Conservation (phyloP, 2,888 invertebrate genomes). For the Ernsta delagoae region DNA sequence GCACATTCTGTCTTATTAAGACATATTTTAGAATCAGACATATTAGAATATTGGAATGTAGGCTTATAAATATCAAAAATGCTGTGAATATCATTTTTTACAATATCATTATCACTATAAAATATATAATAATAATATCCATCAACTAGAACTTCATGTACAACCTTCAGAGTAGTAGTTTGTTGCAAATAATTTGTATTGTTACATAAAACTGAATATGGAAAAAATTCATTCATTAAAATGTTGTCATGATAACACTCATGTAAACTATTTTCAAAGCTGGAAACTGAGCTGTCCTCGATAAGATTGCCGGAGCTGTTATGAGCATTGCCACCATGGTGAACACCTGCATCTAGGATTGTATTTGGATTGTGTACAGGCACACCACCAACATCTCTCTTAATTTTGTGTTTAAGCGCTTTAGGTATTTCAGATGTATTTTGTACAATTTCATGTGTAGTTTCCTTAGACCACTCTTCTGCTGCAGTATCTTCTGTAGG, state of each 20-base stretch:
- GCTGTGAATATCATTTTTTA: conserved; percentile 92
- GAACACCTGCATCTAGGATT: conserved; percentile 89
- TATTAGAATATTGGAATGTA: conserved; percentile 91
- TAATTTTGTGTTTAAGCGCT: conserved; percentile 48
- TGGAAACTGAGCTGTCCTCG: conserved; percentile 90
- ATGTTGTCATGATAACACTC: conserved; percentile 91
- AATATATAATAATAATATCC: conserved; percentile 96
- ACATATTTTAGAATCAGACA: conserved; percentile 87
- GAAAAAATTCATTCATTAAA: conserved; percentile 89
- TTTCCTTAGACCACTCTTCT: conserved; percentile 24
- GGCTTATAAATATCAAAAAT: conserved; percentile 94
- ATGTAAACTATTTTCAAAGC: conserved; percentile 91
- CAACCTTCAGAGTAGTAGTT: conserved; percentile 86
- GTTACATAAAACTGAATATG: conserved; percentile 88
- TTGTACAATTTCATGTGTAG: conserved; percentile 25
- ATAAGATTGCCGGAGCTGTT: conserved; percentile 80
- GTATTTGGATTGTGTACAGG: conserved; percentile 76
- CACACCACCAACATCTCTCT: conserved; percentile 60
- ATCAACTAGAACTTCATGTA: conserved; percentile 89
- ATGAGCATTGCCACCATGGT: conserved; percentile 90
- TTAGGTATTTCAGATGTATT: conserved; percentile 37
- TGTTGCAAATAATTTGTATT: conserved; percentile 88
- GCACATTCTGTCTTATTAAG: conserved; percentile 91
- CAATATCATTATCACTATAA: conserved; percentile 93
- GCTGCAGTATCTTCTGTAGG: conserved; percentile 29